Conservation (phyloP, 2,888 invertebrate genomes). For the Netelia inedita region DNA sequence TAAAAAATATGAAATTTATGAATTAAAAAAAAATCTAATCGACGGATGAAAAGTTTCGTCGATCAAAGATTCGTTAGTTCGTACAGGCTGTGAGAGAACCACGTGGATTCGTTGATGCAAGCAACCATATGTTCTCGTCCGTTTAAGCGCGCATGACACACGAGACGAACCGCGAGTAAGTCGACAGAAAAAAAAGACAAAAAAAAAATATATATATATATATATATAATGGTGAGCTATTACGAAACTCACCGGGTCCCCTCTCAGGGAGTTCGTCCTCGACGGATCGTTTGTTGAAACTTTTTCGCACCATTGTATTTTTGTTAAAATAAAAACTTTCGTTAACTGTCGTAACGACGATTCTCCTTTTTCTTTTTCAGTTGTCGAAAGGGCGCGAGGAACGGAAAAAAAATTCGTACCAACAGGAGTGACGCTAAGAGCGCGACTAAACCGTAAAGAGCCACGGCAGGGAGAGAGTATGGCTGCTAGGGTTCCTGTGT, state of each 20-base stretch:
- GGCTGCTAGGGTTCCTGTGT: constrained; percentile 22
- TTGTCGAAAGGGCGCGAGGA: not conserved
- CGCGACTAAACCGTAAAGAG: constrained; percentile 64
- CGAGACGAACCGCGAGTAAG: not conserved
- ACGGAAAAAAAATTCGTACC: constrained; percentile 38
- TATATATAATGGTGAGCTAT: not conserved
- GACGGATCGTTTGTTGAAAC: constrained; percentile 73
- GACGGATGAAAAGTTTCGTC: not conserved
- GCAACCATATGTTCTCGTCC: constrained; percentile 65
- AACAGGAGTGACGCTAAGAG: constrained; percentile 61
- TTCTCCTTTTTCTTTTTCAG: not conserved
- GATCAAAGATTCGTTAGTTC: not conserved
- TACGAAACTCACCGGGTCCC: constrained; percentile 86
- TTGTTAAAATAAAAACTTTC: constrained; percentile 12
- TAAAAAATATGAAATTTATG: not conserved
- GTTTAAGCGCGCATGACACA: constrained; percentile 32
- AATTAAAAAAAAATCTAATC: not conserved
- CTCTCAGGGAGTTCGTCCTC: constrained; percentile 85
- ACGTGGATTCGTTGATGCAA: constrained; percentile 52
- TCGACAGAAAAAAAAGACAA: not conserved
- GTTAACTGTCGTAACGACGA: not conserved
- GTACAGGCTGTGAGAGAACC: constrained; percentile 25
- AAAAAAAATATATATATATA: constrained; percentile 13
- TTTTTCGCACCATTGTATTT: constrained; percentile 85
- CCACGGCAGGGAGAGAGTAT: constrained; percentile 24